These are phyloP conservation scores for Euplexia lucipara DNA, from an alignment of 2,888 invertebrate species.

Conservation along the genomic window DNA sequence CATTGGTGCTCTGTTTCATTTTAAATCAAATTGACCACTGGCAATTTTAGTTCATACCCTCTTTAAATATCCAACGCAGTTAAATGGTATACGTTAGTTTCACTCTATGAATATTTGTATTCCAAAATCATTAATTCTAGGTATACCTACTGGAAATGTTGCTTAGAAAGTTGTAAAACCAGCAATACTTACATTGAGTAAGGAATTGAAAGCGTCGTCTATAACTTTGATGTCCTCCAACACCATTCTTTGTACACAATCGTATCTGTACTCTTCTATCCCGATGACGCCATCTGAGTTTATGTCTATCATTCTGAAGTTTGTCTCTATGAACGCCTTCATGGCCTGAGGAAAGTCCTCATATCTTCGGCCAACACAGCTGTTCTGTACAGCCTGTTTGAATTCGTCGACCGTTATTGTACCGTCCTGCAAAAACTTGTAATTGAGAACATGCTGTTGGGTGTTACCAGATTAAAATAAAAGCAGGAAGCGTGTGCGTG, in stretches of 20 bases:
- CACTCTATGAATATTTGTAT: too few relatives aligned
- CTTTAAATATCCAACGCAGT: too few relatives aligned
- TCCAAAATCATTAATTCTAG: too few relatives aligned
- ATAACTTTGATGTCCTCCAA: constrained; percentile 94
- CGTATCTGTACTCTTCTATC: constrained; percentile 95
- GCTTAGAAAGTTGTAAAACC: too few relatives aligned
- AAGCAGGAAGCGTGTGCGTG: constrained; percentile 77
- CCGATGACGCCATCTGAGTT: constrained; percentile 95
- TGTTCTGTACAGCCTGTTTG: constrained; percentile 95
- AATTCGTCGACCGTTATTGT: constrained; percentile 95
- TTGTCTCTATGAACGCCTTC: constrained; percentile 96
- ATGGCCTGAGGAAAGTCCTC: constrained; percentile 96
- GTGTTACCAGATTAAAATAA: constrained; percentile 45
- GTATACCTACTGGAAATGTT: background rate
- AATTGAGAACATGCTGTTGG: constrained; percentile 51
- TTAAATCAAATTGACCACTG: too few relatives aligned
- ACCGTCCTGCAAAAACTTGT: constrained; percentile 92
- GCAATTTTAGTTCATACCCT: too few relatives aligned
- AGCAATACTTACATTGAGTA: constrained; percentile 93
- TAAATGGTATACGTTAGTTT: too few relatives aligned
- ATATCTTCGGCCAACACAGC: constrained; percentile 94
- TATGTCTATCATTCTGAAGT: constrained; percentile 95
- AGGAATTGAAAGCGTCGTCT: constrained; percentile 94
- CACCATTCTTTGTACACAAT: constrained; percentile 95
- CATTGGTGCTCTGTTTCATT: too few relatives aligned